phyloP scores from a whole-genome alignment of 2,113 vertebrate species.

The Heterotilapia buettikoferi region DNA sequence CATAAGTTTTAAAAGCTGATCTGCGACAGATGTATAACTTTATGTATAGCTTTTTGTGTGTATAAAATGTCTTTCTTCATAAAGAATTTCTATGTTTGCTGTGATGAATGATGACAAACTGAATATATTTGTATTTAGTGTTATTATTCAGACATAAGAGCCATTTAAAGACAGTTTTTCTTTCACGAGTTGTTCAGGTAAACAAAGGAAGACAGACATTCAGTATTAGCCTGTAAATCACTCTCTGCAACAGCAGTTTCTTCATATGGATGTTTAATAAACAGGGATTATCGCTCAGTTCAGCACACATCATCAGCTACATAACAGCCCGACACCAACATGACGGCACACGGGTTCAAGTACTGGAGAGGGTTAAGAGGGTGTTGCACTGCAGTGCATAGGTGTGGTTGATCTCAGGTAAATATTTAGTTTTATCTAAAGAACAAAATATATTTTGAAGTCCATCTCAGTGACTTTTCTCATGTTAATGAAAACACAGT shows the following conservation, averaged over 20 bases:
- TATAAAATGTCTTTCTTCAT: not conserved
- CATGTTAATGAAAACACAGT: not conserved
- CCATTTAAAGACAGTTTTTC: not conserved
- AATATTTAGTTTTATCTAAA: not conserved
- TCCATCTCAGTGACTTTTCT: not conserved
- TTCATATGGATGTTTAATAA: not conserved
- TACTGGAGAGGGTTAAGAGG: not conserved
- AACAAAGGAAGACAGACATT: not conserved
- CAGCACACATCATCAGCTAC: not conserved
- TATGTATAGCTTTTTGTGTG: not conserved
- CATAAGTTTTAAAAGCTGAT: not conserved
- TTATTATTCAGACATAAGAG: not conserved
- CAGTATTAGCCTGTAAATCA: not conserved
- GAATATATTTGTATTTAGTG: not conserved
- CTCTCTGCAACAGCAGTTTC: not conserved
- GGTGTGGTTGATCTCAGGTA: not conserved
- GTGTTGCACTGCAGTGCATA: not conserved
- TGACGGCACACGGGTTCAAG: not conserved
- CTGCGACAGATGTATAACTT: not conserved
- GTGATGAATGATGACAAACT: not conserved
- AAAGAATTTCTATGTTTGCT: not conserved
- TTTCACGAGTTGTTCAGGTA: not conserved
- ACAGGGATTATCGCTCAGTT: not conserved
- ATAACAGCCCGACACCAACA: not conserved
- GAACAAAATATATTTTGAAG: not conserved